These are phyloP conservation scores for Chloroclystis v-ata DNA, from an alignment of 2,888 invertebrate genomes.

Conservation along the genomic window DNA sequence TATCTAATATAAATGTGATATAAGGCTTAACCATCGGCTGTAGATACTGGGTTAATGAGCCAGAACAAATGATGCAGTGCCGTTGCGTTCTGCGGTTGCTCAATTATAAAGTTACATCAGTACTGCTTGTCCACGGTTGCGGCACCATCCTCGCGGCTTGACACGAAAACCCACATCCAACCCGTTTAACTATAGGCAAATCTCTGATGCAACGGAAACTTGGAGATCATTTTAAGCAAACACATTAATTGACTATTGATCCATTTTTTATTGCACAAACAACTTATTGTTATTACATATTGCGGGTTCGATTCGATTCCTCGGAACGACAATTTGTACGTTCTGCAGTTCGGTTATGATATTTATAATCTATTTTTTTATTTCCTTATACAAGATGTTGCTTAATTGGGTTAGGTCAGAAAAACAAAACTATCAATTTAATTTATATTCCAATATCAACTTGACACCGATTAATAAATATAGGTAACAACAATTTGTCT, in stretches of 20 bases:
- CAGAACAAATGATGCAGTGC: slow-evolving; percentile 46
- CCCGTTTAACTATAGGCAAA: slow-evolving; percentile 25
- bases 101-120: slow-evolving; percentile 61
- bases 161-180: slow-evolving; percentile 66
- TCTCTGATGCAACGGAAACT: slow-evolving; percentile 7
- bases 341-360: too few relatives aligned
- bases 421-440: slow-evolving; percentile 10
- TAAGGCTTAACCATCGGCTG: too few relatives aligned
- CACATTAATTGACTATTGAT: too few relatives aligned
- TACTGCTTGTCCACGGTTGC: slow-evolving; percentile 37
- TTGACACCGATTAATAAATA: slow-evolving; percentile 46
- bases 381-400: not conserved
- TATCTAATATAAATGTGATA: too few relatives aligned
- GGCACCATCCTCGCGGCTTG: slow-evolving; percentile 41
- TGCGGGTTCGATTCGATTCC: too few relatives aligned
- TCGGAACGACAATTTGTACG: too few relatives aligned
- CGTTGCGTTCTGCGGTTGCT: slow-evolving; percentile 46
- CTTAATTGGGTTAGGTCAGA: not conserved
- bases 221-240: too few relatives aligned
- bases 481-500: slow-evolving; percentile 35
- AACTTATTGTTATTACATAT: too few relatives aligned
- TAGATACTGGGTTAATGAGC: not conserved
- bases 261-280: too few relatives aligned
- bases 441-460: slow-evolving; percentile 46
- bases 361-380: not conserved